phyloP scores from a whole-genome alignment of 2,888 invertebrate species.

The Bombylius major region DNA sequence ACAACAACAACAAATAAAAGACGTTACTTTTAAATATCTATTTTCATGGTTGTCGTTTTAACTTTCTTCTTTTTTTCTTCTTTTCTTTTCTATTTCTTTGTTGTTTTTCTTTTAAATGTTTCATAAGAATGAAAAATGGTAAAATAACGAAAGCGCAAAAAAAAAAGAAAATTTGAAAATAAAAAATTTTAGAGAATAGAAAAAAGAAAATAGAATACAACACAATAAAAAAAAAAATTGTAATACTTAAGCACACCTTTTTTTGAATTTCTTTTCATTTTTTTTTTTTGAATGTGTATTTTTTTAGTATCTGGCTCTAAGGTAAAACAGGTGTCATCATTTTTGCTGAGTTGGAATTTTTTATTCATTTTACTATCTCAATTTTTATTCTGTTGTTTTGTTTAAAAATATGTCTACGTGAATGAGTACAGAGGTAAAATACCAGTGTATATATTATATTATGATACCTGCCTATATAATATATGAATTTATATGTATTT shows the following conservation, averaged over 20 bases:
- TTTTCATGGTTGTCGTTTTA: too few species aligned
- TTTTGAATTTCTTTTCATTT: neutral
- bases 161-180: neutral
- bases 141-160: neutral
- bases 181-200: neutral
- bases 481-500: too few species aligned
- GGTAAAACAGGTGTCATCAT: constrained; percentile 1
- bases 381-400: neutral
- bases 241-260: constrained; percentile 1
- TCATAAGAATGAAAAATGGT: neutral
- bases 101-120: too few species aligned
- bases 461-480: too few species aligned
- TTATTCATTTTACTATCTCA: neutral
- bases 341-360: neutral
- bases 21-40: too few species aligned
- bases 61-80: too few species aligned
- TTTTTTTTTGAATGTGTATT: neutral
- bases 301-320: constrained; percentile 6
- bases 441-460: too few species aligned
- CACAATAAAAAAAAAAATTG: neutral
- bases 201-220: neutral
- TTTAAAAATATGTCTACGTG: too few species aligned
- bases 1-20: too few species aligned
- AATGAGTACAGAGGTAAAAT: too few species aligned
- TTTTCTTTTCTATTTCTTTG: too few species aligned